Conservation (phyloP, 2,113 vertebrate genomes). For the Xiphophorus couchianus region DNA sequence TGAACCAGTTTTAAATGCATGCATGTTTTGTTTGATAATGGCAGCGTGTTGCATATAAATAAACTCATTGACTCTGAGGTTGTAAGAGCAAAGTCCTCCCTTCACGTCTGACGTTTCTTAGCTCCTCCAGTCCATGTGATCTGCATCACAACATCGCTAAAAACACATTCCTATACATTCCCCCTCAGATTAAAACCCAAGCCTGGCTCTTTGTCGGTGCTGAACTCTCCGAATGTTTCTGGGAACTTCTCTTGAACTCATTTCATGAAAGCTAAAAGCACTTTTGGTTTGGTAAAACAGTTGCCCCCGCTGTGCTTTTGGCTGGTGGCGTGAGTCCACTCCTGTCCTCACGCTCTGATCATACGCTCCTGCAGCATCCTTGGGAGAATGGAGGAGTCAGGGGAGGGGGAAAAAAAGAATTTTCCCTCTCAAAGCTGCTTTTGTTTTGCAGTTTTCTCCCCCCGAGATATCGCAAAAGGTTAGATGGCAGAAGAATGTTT, state of each 20-base stretch:
- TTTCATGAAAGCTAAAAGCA: background rate
- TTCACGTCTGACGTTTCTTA: constrained; percentile 14
- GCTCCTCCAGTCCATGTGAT: constrained; percentile 25
- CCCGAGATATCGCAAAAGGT: constrained; percentile 68
- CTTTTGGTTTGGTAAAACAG: too few species aligned
- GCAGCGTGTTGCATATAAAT: background rate
- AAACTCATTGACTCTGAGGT: background rate
- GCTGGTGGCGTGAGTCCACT: constrained; percentile 22
- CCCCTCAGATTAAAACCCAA: constrained; percentile 49
- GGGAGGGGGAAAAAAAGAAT: background rate
- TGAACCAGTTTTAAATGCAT: background rate
- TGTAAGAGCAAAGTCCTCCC: background rate
- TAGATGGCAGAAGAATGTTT: constrained; percentile 40
- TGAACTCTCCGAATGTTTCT: background rate
- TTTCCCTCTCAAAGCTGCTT: constrained; percentile 65
- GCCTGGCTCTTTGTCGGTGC: background rate
- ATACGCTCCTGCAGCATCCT: constrained; percentile 69
- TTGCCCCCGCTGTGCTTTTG: constrained; percentile 10
- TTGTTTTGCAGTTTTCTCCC: constrained; percentile 69
- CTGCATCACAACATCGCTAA: constrained; percentile 23
- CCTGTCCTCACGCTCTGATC: constrained; percentile 72
- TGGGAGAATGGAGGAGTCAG: background rate
- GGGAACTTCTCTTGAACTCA: background rate
- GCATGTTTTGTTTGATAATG: background rate
- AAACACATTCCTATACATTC: constrained; percentile 49